These are phyloP conservation scores for Aphrophora alni DNA, from an alignment of 2,888 invertebrate genomes.

Conservation along the genomic window DNA sequence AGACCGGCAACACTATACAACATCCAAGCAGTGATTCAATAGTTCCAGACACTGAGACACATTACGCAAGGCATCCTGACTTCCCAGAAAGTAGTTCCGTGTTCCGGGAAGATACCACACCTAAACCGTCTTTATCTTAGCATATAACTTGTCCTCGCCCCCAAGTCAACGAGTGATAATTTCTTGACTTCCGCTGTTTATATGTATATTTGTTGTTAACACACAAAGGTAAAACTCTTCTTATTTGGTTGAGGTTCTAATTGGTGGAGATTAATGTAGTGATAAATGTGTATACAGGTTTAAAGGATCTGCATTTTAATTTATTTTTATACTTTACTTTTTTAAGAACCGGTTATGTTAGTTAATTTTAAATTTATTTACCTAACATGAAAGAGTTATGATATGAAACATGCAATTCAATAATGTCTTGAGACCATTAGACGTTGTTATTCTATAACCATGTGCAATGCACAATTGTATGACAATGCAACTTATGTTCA, in stretches of 20 bases:
- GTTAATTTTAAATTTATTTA: too few species aligned
- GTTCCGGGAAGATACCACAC: neutral
- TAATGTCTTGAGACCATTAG: too few species aligned
- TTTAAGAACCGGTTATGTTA: neutral
- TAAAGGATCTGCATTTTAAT: neutral
- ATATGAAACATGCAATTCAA: too few species aligned
- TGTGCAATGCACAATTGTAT: too few species aligned
- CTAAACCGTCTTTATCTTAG: slow-evolving; percentile 38
- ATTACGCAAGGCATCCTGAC: slow-evolving; percentile 18
- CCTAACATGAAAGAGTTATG: too few species aligned
- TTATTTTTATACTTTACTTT: neutral
- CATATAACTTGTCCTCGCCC: slow-evolving; percentile 18
- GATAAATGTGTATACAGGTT: neutral
- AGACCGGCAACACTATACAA: neutral
- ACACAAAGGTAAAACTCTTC: neutral
- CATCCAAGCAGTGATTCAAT: neutral
- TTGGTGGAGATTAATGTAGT: neutral
- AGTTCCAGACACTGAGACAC: slow-evolving; percentile 25
- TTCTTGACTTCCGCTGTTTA: neutral
- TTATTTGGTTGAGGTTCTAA: neutral
- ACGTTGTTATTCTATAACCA: too few species aligned
- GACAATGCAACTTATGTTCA: too few species aligned
- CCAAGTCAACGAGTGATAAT: neutral
- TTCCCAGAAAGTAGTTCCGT: neutral
- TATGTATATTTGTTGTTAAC: slow-evolving; percentile 3